These are phyloP conservation scores for Xiphophorus hellerii DNA, from an alignment of 2,113 vertebrate species.

Conservation along the genomic window DNA sequence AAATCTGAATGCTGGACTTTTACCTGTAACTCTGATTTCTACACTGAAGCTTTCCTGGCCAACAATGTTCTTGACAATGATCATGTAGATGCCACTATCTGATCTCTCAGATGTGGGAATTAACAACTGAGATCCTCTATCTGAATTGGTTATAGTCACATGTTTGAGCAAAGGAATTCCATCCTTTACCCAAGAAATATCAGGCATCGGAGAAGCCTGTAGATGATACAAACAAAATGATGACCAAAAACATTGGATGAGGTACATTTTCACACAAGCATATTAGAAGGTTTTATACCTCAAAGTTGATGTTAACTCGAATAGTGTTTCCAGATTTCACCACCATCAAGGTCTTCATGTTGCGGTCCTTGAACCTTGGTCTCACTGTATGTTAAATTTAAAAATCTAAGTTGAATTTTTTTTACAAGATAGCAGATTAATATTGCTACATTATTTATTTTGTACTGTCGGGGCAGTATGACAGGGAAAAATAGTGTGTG, in stretches of 20 bases:
- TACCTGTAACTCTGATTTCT: conserved; percentile 88
- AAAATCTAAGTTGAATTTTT: neutral
- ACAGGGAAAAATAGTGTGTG: neutral
- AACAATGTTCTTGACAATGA: conserved; percentile 77
- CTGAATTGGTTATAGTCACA: conserved; percentile 76
- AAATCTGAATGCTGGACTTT: conserved; percentile 6
- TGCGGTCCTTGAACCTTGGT: conserved; percentile 83
- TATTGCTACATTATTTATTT: neutral
- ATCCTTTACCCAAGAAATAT: conserved; percentile 89
- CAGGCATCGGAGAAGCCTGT: conserved; percentile 84
- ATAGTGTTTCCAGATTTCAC: conserved; percentile 83
- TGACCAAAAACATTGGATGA: neutral
- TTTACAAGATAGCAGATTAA: neutral
- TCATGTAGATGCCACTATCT: conserved; percentile 83
- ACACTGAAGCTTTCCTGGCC: conserved; percentile 82
- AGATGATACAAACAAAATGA: neutral
- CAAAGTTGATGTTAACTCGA: conserved; percentile 83
- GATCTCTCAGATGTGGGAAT: conserved; percentile 80
- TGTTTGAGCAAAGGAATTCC: conserved; percentile 75
- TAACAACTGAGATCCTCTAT: conserved; percentile 83
- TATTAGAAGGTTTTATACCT: conserved; percentile 73
- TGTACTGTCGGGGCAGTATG: neutral
- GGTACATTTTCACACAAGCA: neutral
- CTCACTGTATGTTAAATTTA: conserved; percentile 72
- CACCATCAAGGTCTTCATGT: conserved; percentile 78